These are phyloP conservation scores for Cottus gobio DNA, from an alignment of 2,113 vertebrate species.

Conservation along the genomic window DNA sequence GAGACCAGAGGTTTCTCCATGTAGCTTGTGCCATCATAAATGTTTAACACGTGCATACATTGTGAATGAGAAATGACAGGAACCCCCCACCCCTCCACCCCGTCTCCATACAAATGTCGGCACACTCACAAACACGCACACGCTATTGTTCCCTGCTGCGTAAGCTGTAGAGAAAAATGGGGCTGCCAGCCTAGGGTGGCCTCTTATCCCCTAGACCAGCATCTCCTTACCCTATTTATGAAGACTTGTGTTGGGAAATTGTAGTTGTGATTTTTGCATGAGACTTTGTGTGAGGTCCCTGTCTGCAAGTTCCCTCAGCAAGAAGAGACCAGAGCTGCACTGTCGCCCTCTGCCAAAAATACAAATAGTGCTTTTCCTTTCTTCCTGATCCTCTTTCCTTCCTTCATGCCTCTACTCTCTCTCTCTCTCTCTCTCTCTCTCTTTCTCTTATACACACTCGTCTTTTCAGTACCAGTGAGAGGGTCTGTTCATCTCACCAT, in stretches of 20 bases:
- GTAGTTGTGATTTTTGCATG: constrained; percentile 13
- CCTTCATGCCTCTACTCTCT: constrained; percentile 34
- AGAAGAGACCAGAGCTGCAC: constrained; percentile 48
- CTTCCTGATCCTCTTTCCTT: constrained; percentile 40
- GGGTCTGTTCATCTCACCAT: constrained; percentile 53
- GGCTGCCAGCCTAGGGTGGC: constrained; percentile 13
- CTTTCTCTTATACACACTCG: constrained; percentile 29
- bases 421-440: constrained; percentile 4
- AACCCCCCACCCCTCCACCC: not conserved
- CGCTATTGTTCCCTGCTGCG: constrained; percentile 44
- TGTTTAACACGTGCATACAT: constrained; percentile 65
- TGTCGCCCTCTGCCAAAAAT: constrained; percentile 62
- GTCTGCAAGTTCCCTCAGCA: constrained; percentile 53
- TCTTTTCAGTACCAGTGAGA: constrained; percentile 46
- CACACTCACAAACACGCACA: constrained; percentile 16
- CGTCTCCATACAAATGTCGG: not conserved
- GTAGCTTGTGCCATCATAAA: constrained; percentile 53
- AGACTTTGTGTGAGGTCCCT: constrained; percentile 31
- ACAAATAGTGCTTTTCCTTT: constrained; percentile 53
- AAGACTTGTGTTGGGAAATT: constrained; percentile 19
- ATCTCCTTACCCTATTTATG: constrained; percentile 24
- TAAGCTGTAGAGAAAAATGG: constrained; percentile 26
- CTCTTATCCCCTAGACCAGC: constrained; percentile 7
- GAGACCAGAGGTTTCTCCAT: constrained; percentile 4
- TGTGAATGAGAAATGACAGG: constrained; percentile 57